A percentile compares a stretch with the other conserved stretches of the same genome.
phyloP scores from a whole-genome alignment of 2,113 vertebrate species.

The Pangasianodon hypophthalmus region DNA sequence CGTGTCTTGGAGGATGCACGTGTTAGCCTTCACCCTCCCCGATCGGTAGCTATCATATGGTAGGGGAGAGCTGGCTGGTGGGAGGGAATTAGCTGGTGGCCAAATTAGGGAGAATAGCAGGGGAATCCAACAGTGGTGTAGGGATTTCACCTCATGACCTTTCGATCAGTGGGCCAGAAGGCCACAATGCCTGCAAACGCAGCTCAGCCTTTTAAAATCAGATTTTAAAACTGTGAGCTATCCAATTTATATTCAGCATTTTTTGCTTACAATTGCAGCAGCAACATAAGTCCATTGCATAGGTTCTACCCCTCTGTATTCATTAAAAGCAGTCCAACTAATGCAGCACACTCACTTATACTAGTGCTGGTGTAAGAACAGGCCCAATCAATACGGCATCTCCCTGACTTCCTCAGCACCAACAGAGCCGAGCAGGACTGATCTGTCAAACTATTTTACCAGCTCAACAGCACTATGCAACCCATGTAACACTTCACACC shows the following conservation, averaged over 20 bases:
- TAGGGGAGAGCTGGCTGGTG: neutral
- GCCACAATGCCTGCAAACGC: neutral
- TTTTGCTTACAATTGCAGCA: neutral
- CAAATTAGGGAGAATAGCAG: neutral
- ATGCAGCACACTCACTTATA: neutral
- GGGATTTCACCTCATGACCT: neutral
- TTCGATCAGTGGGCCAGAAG: neutral
- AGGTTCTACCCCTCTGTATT: neutral
- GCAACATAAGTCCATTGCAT: neutral
- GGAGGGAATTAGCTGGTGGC: neutral
- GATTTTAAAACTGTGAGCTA: neutral
- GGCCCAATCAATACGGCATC: slow-evolving; percentile 7
- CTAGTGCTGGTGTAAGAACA: neutral
- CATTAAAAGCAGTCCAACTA: neutral
- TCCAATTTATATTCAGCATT: neutral
- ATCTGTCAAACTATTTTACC: slow-evolving; percentile 28
- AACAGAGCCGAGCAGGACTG: neutral
- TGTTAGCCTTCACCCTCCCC: neutral
- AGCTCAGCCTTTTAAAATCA: neutral
- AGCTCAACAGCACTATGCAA: neutral
- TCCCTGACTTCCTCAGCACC: neutral
- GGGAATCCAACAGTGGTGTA: neutral
- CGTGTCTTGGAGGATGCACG: neutral
- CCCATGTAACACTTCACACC: slow-evolving; percentile 33
- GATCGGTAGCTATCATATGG: neutral